Percentiles rank a stretch among this genome's conserved stretches.
phyloP scores from a whole-genome alignment of 2,797 vertebrate genomes.

The Phaenicophaeus curvirostris region DNA sequence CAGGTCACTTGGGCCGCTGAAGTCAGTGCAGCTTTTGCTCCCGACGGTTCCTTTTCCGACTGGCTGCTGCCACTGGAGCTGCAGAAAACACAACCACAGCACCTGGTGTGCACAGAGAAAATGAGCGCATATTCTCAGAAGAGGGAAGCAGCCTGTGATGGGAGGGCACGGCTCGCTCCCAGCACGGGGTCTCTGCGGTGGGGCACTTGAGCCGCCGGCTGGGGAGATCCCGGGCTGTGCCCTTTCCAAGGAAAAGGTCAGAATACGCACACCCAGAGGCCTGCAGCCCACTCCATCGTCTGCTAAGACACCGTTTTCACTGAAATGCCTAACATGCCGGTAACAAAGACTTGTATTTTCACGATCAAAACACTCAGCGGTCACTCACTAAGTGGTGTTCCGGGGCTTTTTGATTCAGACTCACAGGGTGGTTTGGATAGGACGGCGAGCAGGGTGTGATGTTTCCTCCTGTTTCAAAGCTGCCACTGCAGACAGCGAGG shows the following conservation, averaged over 20 bases:
- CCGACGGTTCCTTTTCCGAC: background rate
- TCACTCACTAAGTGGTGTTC: background rate
- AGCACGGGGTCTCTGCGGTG: background rate
- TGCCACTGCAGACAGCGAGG: too few relatives aligned
- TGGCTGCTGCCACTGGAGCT: background rate
- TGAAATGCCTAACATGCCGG: background rate
- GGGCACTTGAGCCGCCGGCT: background rate
- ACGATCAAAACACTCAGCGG: background rate
- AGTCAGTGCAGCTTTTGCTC: background rate
- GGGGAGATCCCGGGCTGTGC: background rate
- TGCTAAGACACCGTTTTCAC: background rate
- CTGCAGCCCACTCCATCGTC: background rate
- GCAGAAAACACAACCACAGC: fast-evolving
- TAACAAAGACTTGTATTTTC: background rate
- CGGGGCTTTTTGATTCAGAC: background rate
- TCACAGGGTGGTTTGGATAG: too few relatives aligned
- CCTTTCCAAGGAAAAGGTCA: background rate
- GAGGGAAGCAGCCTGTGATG: background rate
- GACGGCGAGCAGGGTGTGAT: too few relatives aligned
- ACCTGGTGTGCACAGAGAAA: fast-evolving
- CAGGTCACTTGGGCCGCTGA: background rate
- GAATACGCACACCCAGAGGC: background rate
- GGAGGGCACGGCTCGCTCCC: background rate
- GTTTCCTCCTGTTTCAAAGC: too few relatives aligned
- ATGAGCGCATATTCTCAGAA: background rate